Percentiles rank a stretch among this genome's conserved stretches.
Evolutionary conservation across 2,113 vertebrate species (phyloP).

Genomic region (Egretta garzetta): DNA sequence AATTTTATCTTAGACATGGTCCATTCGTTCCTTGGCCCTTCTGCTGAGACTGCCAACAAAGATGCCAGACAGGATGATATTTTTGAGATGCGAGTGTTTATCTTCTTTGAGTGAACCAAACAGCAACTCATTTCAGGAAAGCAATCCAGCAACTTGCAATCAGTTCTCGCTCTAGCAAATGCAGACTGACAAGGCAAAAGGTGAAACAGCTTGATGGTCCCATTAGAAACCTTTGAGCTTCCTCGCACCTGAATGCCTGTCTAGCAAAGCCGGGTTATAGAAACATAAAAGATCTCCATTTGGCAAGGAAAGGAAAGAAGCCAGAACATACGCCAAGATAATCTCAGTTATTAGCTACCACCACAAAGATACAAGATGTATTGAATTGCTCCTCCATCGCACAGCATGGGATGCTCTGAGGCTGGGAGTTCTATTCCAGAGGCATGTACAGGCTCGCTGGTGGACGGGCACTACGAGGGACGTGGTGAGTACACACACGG

Average conservation of each 20-base stretch:
- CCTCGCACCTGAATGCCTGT: neutral
- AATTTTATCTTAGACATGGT: neutral
- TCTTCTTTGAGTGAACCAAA: neutral
- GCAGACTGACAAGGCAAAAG: conserved; percentile 17
- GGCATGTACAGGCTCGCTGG: neutral
- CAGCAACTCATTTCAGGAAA: conserved; percentile 15
- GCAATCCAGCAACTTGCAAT: conserved; percentile 20
- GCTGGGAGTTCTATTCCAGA: neutral
- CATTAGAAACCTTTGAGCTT: neutral
- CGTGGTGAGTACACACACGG: neutral
- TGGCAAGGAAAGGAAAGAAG: neutral
- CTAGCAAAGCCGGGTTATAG: neutral
- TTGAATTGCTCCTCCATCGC: neutral
- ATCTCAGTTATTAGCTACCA: neutral
- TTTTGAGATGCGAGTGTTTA: neutral
- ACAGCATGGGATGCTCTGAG: neutral
- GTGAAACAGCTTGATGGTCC: neutral
- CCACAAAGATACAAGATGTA: neutral
- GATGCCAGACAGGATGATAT: neutral
- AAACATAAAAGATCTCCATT: neutral
- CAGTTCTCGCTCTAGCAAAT: neutral
- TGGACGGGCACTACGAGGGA: neutral
- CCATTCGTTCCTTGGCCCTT: conserved; percentile 1
- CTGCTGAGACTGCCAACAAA: neutral
- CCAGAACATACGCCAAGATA: neutral